phyloP scores from a whole-genome alignment of 2,113 vertebrate species.

The Lycocorax pyrrhopterus region DNA sequence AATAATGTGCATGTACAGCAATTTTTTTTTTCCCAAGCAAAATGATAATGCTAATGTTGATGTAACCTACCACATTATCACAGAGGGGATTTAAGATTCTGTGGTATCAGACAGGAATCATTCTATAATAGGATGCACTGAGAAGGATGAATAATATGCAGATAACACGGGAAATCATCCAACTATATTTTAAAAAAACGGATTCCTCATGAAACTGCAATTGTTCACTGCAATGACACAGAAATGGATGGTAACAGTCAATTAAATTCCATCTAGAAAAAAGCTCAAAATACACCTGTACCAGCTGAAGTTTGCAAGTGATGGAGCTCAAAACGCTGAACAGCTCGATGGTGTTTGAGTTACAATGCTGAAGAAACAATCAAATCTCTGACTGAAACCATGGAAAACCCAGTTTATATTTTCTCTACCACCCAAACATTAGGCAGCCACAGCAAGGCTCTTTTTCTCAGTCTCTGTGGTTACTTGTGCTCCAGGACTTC shows the following conservation, averaged over 20 bases:
- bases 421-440: conserved; percentile 22
- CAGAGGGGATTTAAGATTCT: background rate
- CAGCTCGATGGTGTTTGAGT: conserved; percentile 14
- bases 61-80: background rate
- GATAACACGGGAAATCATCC: background rate
- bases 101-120: background rate
- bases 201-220: background rate
- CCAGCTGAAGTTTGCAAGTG: background rate
- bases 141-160: conserved; percentile 16
- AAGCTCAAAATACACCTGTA: background rate
- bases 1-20: background rate
- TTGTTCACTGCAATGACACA: background rate
- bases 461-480: background rate
- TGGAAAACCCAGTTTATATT: conserved; percentile 24
- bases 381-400: conserved; percentile 36
- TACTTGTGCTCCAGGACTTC: background rate
- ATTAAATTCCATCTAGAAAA: background rate
- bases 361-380: conserved; percentile 26
- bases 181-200: background rate
- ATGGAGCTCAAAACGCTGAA: background rate
- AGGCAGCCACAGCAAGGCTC: background rate
- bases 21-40: conserved; percentile 51
- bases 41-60: conserved; percentile 16
- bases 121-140: background rate
- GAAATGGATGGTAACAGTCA: background rate